Evolutionary conservation across 2,888 invertebrate genomes (phyloP).

Genomic region (Cremastinae sp.): DNA sequence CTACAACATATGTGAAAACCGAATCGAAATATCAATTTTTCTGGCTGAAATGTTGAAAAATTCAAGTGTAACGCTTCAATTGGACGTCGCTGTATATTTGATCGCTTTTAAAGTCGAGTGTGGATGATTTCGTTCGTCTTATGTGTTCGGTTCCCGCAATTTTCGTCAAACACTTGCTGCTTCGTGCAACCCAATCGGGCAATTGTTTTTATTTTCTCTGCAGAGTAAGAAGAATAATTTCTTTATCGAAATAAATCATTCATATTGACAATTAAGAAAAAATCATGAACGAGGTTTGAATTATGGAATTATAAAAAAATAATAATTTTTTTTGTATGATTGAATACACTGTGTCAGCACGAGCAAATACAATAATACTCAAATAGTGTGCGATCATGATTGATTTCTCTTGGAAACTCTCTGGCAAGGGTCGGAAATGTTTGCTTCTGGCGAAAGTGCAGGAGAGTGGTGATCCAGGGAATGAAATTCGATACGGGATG

Average conservation of each 20-base stretch:
- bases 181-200: not conserved
- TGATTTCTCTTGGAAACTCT: conserved; percentile 56
- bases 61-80: too few species aligned
- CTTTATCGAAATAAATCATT: not conserved
- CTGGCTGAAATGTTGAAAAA: too few species aligned
- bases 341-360: not conserved
- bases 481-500: conserved; percentile 66
- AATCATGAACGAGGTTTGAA: not conserved
- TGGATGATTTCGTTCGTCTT: conserved; percentile 69
- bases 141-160: conserved; percentile 71
- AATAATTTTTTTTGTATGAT: not conserved
- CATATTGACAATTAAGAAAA: not conserved
- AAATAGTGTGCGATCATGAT: conserved; percentile 57
- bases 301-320: not conserved
- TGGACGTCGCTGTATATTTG: too few species aligned
- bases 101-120: conserved; percentile 73
- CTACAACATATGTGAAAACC: too few species aligned
- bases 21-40: too few species aligned
- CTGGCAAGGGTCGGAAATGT: conserved; percentile 58
- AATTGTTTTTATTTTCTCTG: too few species aligned
- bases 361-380: conserved; percentile 59
- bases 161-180: conserved; percentile 70
- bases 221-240: too few species aligned
- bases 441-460: conserved; percentile 63
- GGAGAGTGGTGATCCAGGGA: conserved; percentile 49